A percentile compares a stretch with the other conserved stretches of the same genome.
Conservation (phyloP, 2,888 invertebrate species). For the Andricus curvator region DNA sequence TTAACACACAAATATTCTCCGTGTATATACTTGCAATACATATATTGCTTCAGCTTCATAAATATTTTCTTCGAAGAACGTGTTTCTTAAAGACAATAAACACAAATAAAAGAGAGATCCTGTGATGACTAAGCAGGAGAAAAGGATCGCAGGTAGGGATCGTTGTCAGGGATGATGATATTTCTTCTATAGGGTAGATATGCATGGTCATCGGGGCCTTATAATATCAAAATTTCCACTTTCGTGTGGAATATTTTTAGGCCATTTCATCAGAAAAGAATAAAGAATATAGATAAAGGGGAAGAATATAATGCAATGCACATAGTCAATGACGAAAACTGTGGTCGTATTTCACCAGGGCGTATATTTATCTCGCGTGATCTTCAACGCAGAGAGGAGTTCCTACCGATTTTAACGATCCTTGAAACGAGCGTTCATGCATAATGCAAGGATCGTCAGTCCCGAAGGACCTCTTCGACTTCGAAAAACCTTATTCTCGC, state of each 20-base stretch:
- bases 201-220: background rate
- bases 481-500: constrained; percentile 51
- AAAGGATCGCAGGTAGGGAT: background rate
- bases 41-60: background rate
- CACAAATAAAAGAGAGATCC: background rate
- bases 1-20: too few relatives aligned
- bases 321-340: constrained; percentile 13
- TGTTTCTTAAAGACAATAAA: background rate
- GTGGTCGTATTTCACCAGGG: constrained; percentile 19
- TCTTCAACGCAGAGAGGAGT: constrained; percentile 51
- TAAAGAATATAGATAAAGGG: background rate
- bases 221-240: background rate
- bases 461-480: constrained; percentile 50
- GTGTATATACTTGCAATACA: too few relatives aligned
- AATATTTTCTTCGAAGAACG: background rate
- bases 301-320: constrained; percentile 3
- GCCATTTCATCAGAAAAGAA: background rate
- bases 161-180: background rate
- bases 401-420: constrained; percentile 60
- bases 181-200: background rate
- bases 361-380: constrained; percentile 46
- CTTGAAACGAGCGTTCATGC: constrained; percentile 61
- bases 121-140: background rate
- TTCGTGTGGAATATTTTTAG: background rate
- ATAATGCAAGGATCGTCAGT: constrained; percentile 60